Conservation (phyloP, 2,888 invertebrate species). For the Fragum fragum region DNA sequence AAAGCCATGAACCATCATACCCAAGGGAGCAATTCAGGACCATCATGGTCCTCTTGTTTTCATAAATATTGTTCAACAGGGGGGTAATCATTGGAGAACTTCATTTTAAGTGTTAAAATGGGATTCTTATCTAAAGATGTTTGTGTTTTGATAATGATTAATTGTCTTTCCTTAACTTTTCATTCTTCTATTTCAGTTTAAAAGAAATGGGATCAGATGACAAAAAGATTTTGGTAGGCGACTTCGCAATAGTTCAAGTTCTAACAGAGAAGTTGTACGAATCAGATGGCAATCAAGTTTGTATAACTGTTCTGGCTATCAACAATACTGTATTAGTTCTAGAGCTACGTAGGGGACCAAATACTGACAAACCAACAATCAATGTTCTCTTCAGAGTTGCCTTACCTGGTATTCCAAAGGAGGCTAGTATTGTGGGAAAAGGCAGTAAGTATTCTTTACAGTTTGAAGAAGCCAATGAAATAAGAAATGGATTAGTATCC, state of each 20-base stretch:
- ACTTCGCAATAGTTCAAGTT: slow-evolving; percentile 3
- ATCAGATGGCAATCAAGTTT: slow-evolving; percentile 21
- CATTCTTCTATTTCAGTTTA: not conserved
- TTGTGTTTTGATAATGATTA: no score
- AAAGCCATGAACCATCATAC: no score
- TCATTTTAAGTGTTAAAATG: no score
- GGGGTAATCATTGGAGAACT: no score
- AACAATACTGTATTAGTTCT: slow-evolving; percentile 36
- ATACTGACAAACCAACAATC: not conserved
- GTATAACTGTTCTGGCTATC: slow-evolving; percentile 19
- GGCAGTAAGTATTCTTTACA: slow-evolving; percentile 18
- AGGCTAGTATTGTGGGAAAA: slow-evolving; percentile 32
- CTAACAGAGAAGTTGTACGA: slow-evolving; percentile 31
- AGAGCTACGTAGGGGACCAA: not conserved
- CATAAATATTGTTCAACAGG: no score
- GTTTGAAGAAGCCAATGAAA: no score
- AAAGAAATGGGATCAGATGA: slow-evolving; percentile 13
- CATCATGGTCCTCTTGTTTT: no score
- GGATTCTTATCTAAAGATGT: no score
- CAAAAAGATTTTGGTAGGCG: slow-evolving; percentile 22
- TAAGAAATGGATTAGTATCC: no score
- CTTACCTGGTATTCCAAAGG: slow-evolving; percentile 28
- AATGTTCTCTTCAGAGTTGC: not conserved
- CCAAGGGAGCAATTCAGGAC: no score
- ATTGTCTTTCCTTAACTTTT: no score